phyloP scores from a whole-genome alignment of 2,888 invertebrate genomes.

The Salticus scenicus region DNA sequence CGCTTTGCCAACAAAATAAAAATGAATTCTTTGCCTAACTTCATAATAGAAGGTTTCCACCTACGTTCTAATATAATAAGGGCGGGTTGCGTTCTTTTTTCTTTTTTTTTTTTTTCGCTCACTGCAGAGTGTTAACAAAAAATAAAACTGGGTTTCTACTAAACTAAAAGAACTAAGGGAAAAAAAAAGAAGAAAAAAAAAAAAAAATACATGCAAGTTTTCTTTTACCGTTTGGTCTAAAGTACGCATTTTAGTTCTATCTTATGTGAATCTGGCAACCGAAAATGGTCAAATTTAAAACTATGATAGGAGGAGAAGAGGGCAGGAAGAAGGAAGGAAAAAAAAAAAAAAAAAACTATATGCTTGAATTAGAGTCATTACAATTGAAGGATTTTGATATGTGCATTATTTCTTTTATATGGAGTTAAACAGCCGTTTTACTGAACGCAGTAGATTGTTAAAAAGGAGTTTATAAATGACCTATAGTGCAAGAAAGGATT shows the following conservation, averaged over 20 bases:
- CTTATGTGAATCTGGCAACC: conserved; percentile 19
- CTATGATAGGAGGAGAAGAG: neutral
- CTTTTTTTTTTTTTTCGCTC: neutral
- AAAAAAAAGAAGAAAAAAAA: conserved; percentile 18
- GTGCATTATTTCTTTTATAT: neutral
- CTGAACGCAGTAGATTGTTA: no score
- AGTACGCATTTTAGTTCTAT: neutral
- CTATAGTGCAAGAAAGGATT: no score
- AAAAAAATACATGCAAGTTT: conserved; percentile 55
- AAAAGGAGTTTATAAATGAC: no score
- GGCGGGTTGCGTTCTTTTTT: conserved; percentile 43
- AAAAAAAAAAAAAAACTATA: neutral
- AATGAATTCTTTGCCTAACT: conserved; percentile 40
- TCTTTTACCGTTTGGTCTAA: conserved; percentile 8
- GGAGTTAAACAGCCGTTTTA: no score
- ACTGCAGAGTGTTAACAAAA: neutral
- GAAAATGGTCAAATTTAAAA: neutral
- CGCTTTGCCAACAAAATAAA: conserved; percentile 13
- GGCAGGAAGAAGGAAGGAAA: neutral
- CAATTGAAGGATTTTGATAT: neutral
- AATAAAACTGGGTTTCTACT: neutral
- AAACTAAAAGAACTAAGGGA: neutral
- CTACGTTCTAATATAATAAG: conserved; percentile 54
- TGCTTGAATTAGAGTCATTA: neutral
- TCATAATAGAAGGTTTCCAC: conserved; percentile 41